Conservation (phyloP, 2,888 invertebrate species). For the Thereva unica region DNA sequence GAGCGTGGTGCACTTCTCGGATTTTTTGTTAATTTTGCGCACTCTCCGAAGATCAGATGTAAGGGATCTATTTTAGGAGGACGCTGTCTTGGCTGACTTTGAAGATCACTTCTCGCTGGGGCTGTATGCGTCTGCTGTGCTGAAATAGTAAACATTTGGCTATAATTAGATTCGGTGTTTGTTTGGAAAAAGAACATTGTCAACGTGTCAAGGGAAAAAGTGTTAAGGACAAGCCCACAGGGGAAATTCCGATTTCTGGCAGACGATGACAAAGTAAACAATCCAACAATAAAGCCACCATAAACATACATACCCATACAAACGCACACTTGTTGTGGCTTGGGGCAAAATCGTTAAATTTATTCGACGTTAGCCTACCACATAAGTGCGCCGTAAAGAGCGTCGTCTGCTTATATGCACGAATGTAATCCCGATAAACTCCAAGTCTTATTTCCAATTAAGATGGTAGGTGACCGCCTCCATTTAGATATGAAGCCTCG, state of each 20-base stretch:
- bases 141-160: slow-evolving; percentile 10
- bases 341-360: too few species aligned
- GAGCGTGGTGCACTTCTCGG: slow-evolving; percentile 12
- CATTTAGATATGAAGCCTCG: slow-evolving; percentile 10
- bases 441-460: slow-evolving; percentile 3
- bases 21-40: slow-evolving; percentile 23
- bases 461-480: slow-evolving; percentile 15
- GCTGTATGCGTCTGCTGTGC: slow-evolving; percentile 1
- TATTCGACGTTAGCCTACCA: too few species aligned
- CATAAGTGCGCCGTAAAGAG: slow-evolving; percentile 1
- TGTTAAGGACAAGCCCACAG: slow-evolving; percentile 2
- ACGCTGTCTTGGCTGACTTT: slow-evolving; percentile 2
- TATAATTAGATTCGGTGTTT: background rate
- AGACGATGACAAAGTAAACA: background rate
- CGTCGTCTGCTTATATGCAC: slow-evolving; percentile 6
- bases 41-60: background rate
- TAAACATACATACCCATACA: too few species aligned
- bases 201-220: slow-evolving; percentile 9
- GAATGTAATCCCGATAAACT: slow-evolving; percentile 11
- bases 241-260: background rate
- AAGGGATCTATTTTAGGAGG: slow-evolving; percentile 14
- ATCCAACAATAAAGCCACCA: background rate
- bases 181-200: background rate
- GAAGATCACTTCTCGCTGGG: background rate
- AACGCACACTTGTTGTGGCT: too few species aligned